Evolutionary conservation across 2,797 vertebrate species (phyloP).

Genomic region (Balearica regulorum): DNA sequence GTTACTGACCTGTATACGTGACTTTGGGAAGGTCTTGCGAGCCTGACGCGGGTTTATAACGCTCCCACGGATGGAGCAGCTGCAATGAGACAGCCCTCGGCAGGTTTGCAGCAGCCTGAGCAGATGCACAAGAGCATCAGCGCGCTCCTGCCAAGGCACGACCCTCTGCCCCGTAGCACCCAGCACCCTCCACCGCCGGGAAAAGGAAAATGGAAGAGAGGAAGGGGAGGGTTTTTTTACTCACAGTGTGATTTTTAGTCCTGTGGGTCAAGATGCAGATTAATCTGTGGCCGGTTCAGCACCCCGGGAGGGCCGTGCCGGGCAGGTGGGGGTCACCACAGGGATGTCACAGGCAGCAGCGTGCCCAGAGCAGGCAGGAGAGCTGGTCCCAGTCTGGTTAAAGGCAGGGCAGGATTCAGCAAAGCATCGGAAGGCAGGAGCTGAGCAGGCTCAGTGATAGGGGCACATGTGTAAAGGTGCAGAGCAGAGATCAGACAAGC

Average conservation of each 20-base stretch:
- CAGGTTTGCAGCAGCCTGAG: neutral
- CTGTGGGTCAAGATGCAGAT: neutral
- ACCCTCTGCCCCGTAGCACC: neutral
- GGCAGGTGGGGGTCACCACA: no score
- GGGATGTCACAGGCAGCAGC: neutral
- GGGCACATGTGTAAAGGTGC: neutral
- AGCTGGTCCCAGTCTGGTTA: neutral
- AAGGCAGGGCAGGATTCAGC: neutral
- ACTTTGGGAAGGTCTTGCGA: neutral
- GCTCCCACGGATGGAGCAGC: neutral
- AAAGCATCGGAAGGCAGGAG: neutral
- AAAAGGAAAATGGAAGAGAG: neutral
- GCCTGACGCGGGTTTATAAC: fast-evolving
- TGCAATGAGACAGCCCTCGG: neutral
- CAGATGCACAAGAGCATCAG: fast-evolving
- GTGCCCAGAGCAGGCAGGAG: neutral
- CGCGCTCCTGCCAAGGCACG: neutral
- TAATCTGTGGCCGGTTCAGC: fast-evolving
- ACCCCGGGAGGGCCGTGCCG: neutral
- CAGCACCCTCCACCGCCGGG: fast-evolving
- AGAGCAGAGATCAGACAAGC: neutral
- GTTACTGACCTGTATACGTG: neutral
- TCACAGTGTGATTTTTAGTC: fast-evolving
- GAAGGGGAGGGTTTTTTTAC: fast-evolving
- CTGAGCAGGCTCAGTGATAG: neutral